These are phyloP conservation scores for Acleris laterana DNA, from an alignment of 2,888 invertebrate species.

Conservation along the genomic window DNA sequence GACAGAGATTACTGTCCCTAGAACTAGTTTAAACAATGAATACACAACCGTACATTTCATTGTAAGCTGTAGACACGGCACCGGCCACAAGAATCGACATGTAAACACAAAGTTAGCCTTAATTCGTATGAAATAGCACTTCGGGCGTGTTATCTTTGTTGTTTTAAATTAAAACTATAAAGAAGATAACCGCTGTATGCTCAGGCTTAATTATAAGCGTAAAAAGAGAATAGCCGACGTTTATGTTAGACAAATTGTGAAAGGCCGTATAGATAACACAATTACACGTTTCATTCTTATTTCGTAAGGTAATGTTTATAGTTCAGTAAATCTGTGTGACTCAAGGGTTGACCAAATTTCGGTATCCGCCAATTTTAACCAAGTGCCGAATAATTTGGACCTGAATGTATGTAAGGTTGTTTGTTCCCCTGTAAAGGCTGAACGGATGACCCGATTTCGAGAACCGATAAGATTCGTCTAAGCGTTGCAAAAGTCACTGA, in stretches of 20 bases:
- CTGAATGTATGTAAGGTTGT: too few relatives aligned
- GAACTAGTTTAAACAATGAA: constrained; percentile 26
- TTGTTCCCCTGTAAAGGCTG: too few relatives aligned
- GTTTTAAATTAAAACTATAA: constrained; percentile 64
- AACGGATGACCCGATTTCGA: too few relatives aligned
- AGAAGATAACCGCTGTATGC: constrained; percentile 53
- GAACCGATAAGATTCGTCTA: too few relatives aligned
- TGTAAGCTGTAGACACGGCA: constrained; percentile 45
- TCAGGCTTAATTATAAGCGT: constrained; percentile 51
- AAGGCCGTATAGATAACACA: constrained; percentile 50
- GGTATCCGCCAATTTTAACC: too few relatives aligned
- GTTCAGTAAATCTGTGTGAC: background rate
- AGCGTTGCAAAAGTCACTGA: too few relatives aligned
- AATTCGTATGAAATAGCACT: constrained; percentile 57
- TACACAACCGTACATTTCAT: constrained; percentile 36
- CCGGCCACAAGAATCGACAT: constrained; percentile 48
- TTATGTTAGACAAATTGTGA: constrained; percentile 57
- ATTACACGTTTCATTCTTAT: constrained; percentile 48
- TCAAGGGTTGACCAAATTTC: too few relatives aligned
- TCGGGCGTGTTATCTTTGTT: constrained; percentile 51
- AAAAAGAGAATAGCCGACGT: constrained; percentile 59
- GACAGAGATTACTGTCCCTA: constrained; percentile 12
- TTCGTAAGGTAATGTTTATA: constrained; percentile 32
- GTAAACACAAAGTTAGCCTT: constrained; percentile 51
- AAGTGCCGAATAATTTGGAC: too few relatives aligned